phyloP scores from a whole-genome alignment of 1,140 invertebrate species.

The Drosophila erecta region DNA sequence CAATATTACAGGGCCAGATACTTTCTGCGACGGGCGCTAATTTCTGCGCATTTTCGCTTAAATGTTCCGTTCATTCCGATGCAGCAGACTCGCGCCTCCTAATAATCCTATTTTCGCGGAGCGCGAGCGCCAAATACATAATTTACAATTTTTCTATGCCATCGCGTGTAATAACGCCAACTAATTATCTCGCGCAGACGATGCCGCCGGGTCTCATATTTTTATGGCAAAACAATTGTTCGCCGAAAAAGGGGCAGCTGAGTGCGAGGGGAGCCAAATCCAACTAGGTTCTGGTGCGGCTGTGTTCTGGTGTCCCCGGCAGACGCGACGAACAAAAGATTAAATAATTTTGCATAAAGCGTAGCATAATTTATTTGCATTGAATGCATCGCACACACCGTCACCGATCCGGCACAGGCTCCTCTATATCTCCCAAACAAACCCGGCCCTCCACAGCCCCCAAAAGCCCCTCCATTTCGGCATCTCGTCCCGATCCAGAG shows the following conservation, averaged over 20 bases:
- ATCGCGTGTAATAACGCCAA: slow-evolving; percentile 71
- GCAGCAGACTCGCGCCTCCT: slow-evolving; percentile 38
- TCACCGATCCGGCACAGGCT: slow-evolving; percentile 67
- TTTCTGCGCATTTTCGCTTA: slow-evolving; percentile 71
- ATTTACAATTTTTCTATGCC: slow-evolving; percentile 62
- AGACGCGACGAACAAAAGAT: slow-evolving; percentile 80
- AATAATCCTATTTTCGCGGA: slow-evolving; percentile 47
- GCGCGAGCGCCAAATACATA: slow-evolving; percentile 41
- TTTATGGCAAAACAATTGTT: slow-evolving; percentile 79
- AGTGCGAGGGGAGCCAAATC: not conserved
- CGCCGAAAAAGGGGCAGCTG: not conserved
- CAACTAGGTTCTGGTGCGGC: not conserved
- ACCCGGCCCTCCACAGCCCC: not conserved
- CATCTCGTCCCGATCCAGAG: slow-evolving; percentile 7
- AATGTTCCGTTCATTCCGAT: slow-evolving; percentile 65
- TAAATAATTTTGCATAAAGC: slow-evolving; percentile 84
- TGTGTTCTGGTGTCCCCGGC: slow-evolving; percentile 19
- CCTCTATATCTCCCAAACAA: slow-evolving; percentile 3
- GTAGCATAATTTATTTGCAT: slow-evolving; percentile 83
- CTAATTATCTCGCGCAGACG: slow-evolving; percentile 77
- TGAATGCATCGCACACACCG: slow-evolving; percentile 81
- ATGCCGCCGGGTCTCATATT: slow-evolving; percentile 72
- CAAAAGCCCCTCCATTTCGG: not conserved
- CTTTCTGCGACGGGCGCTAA: slow-evolving; percentile 58
- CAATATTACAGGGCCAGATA: slow-evolving; percentile 20